phyloP scores from a whole-genome alignment of 1,140 invertebrate species.

The Lordiphosa stackelbergi region DNA sequence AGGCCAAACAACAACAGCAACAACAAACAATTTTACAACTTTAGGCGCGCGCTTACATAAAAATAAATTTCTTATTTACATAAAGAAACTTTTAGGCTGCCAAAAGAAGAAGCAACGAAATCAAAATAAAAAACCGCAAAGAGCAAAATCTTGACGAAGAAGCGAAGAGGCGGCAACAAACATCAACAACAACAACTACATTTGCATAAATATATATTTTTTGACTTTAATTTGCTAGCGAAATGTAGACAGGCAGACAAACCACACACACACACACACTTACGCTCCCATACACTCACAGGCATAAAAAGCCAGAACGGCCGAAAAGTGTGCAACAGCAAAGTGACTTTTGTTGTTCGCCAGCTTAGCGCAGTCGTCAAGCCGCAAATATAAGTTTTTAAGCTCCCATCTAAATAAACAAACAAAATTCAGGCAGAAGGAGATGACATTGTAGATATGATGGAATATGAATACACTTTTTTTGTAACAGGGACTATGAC shows the following conservation, averaged over 20 bases:
- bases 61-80: conserved; percentile 76
- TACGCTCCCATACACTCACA: not conserved
- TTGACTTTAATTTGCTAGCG: conserved; percentile 63
- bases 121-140: conserved; percentile 68
- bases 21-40: conserved; percentile 71
- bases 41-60: conserved; percentile 70
- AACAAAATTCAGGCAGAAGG: too few relatives aligned
- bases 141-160: conserved; percentile 29
- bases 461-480: too few relatives aligned
- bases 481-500: too few relatives aligned
- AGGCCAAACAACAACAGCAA: conserved; percentile 11
- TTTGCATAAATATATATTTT: conserved; percentile 66
- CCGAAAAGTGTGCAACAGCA: conserved; percentile 29
- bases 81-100: conserved; percentile 69
- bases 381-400: conserved; percentile 27
- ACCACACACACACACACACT: conserved; percentile 4
- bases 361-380: conserved; percentile 28
- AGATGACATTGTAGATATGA: too few relatives aligned
- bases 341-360: conserved; percentile 62
- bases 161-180: conserved; percentile 40
- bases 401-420: conserved; percentile 20
- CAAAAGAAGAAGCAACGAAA: conserved; percentile 43
- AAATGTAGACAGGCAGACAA: conserved; percentile 37
- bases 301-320: too few relatives aligned
- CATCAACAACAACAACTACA: conserved; percentile 67